Base-by-base conservation (phyloP, 2,797 vertebrate genomes). In the Lepidocolaptes lacrymiger region DNA sequence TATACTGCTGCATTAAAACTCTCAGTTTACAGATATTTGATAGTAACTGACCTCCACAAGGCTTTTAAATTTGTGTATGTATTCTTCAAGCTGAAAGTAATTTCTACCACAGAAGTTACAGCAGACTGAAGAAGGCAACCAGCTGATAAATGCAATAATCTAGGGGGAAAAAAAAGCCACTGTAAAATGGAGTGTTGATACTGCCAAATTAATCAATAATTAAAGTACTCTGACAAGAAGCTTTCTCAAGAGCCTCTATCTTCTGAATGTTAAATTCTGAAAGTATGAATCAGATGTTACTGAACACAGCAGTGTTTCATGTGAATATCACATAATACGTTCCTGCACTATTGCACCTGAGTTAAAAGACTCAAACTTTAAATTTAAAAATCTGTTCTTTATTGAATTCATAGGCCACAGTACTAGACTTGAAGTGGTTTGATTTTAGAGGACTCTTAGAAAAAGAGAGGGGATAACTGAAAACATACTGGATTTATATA, bases 121-220 rank as follows among this genome's bases (percentile, higher is more conserved):
- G 62, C 43, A 55, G 30, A 77, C 2, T 64, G 61, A 76, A 59
- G 36, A 63, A 63, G 26, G 12, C 32, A 88, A 71, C 18, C 66
- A 80, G 27, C 63, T 63, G 13, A 12, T 46, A 83, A 63, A 62
- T 5, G 55, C 15, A 92, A 23, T 15, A 86, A 87, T 56, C 54
- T 7, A 56, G n/a, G 43, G 22, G n/a, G 30, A 82, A 89, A 89
- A 81, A 86, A 12, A 2, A 21, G 44, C 20, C 30, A 72, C 30
- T 27, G 26, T 41, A 71, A 93, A 89, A 82, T n/a, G 9, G 39
- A 96, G 34, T 80, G 85, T 84, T 92, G 73, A 54, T 66, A 83
- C n/a, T 76, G 48, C 24, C 46, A 91, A 79, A 95, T 85, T 85
- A 92, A 94, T 91, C 34, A 71, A 67, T 73, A 92, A 90, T 93